Base-by-base conservation (phyloP, 64 coral and sea anemone genomes). In the Astreopora myriophthalma region DNA sequence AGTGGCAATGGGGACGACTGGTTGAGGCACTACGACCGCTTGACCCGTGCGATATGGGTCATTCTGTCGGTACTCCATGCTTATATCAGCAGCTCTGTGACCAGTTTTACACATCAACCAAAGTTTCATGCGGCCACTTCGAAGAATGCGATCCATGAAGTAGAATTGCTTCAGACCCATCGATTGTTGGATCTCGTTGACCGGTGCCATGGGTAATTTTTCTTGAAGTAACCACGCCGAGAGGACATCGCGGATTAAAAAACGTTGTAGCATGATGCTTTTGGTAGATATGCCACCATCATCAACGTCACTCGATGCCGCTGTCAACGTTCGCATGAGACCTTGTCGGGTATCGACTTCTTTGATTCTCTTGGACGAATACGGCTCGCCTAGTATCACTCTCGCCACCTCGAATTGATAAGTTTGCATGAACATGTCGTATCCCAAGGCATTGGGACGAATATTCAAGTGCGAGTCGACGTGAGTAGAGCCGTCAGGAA, bases 71-170 rank as follows among this genome's bases (percentile, higher is more conserved):
- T 70, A 70, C 3, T 70, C 12, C 67, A 70, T 70, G 67, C 8
- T 70, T 70, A 70, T 70, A 32, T 70, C 67, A 6, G 29, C 67
- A 7, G 67, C 67, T 14, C 67, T 6, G 14, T 70, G 67, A 32
- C 67, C 67, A 8, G 67, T 70, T 4, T 70, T 70, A 3, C 67
- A 70, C 67, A 70, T 70, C 67, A 70, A 70, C 67, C 67, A 70
- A 13, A 70, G 67, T 70, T 70, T 70, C 67, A 70, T 70, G 26
- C 67, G 67, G 2, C 67, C 13, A 0, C 11, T 32, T 26, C 67
- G 67, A 31, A 70, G 67, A 31, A 32, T 32, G 67, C 67, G 67
- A 70, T 70, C 67, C 67, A 70, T 70, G 67, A 70, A 26, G 27
- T 70, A 27, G 32, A 70, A 70, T 1, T 32, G 26, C 3, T 26